phyloP scores from a whole-genome alignment of 2,113 vertebrate genomes.

The Nothocercus nigrocapillus region DNA sequence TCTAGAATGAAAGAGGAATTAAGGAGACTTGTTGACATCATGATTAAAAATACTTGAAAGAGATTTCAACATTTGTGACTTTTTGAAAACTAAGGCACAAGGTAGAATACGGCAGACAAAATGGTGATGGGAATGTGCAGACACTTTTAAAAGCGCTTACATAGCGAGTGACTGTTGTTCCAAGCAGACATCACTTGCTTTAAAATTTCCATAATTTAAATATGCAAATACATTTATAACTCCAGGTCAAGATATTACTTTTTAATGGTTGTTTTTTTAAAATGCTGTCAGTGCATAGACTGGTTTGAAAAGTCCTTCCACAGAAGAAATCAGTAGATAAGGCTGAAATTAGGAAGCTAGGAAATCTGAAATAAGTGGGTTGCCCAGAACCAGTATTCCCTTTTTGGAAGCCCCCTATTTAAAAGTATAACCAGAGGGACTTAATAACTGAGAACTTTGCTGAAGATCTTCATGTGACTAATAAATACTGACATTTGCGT shows the following conservation, averaged over 20 bases:
- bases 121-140: not conserved
- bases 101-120: not conserved
- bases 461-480: slow-evolving; percentile 28
- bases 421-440: slow-evolving; percentile 2
- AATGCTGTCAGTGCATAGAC: not conserved
- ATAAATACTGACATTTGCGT: slow-evolving; percentile 66
- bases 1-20: not conserved
- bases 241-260: not conserved
- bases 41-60: not conserved
- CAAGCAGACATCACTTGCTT: slow-evolving; percentile 30
- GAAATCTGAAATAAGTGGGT: not conserved
- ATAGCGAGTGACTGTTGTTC: not conserved
- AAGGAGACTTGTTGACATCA: not conserved
- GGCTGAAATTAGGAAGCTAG: not conserved
- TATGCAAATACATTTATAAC: not conserved
- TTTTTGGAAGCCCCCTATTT: not conserved
- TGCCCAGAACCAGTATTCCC: not conserved
- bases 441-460: not conserved
- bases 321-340: not conserved
- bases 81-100: not conserved
- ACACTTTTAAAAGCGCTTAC: not conserved
- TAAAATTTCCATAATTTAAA: not conserved
- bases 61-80: not conserved
- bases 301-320: not conserved
- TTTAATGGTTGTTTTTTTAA: not conserved